Evolutionary conservation across 2,888 invertebrate species (phyloP).

Genomic region (Epiblema foenella): DNA sequence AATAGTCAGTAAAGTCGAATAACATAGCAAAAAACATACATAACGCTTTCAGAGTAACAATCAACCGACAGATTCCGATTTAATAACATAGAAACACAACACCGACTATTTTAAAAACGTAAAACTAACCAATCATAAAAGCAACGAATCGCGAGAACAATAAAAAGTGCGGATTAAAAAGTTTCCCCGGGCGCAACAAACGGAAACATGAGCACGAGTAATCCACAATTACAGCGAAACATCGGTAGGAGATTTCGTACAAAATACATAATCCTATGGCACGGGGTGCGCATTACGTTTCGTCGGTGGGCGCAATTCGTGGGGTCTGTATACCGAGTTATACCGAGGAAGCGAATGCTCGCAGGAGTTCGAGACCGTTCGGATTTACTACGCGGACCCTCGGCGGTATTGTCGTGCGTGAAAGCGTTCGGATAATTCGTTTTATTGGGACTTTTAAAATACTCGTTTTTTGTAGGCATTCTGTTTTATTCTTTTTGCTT

Average conservation of each 20-base stretch:
- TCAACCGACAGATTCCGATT: conserved; percentile 17
- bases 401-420: conserved; percentile 53
- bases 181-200: conserved; percentile 59
- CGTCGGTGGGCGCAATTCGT: conserved; percentile 34
- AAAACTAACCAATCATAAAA: conserved; percentile 33
- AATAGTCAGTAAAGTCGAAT: neutral
- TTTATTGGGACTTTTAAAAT: conserved; percentile 23
- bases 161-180: conserved; percentile 40
- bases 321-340: conserved; percentile 13
- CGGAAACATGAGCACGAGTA: conserved; percentile 74
- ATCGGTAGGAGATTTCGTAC: conserved; percentile 78
- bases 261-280: conserved; percentile 76
- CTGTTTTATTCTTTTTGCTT: conserved; percentile 11
- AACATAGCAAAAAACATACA: neutral
- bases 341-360: conserved; percentile 60
- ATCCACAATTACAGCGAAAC: conserved; percentile 82
- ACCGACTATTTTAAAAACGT: conserved; percentile 29
- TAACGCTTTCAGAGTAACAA: neutral
- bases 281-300: conserved; percentile 44
- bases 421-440: conserved; percentile 35
- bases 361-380: conserved; percentile 63
- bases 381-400: conserved; percentile 63
- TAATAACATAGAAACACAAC: conserved; percentile 9
- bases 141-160: conserved; percentile 26
- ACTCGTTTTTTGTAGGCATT: neutral